Evolutionary conservation across 1,140 invertebrate genomes (phyloP).

Genomic region (Cryptotermes secundus): DNA sequence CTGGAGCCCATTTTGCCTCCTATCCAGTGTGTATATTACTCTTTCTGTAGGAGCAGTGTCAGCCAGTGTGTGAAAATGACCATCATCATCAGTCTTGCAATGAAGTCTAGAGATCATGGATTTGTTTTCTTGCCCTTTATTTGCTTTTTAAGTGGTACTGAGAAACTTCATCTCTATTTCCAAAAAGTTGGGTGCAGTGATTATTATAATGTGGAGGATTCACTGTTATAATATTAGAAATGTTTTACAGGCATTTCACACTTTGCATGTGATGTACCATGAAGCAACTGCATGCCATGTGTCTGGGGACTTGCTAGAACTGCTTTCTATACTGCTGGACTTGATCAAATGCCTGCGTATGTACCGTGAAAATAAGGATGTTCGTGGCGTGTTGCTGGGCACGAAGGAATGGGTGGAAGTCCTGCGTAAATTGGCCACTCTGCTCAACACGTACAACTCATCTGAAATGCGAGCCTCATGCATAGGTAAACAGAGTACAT

Average conservation of each 20-base stretch:
- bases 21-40: no score
- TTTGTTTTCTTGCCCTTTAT: no score
- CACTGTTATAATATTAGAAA: neutral
- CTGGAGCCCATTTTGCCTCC: no score
- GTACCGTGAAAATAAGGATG: conserved; percentile 64
- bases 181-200: no score
- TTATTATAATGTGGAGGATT: no score
- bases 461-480: conserved; percentile 77
- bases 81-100: no score
- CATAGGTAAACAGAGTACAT: conserved; percentile 58
- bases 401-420: conserved; percentile 86
- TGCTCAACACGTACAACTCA: conserved; percentile 90
- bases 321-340: conserved; percentile 74
- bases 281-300: conserved; percentile 89
- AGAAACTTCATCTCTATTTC: no score
- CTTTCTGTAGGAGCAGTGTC: no score
- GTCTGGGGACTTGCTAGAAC: conserved; percentile 77
- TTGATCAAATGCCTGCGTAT: conserved; percentile 68
- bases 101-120: no score
- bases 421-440: conserved; percentile 76
- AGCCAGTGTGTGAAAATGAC: no score
- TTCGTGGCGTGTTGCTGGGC: conserved; percentile 58
- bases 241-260: conserved; percentile 72
- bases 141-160: no score
- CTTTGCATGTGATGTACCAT: conserved; percentile 90